Evolutionary conservation across 2,797 vertebrate genomes (phyloP).

Genomic region (Zalophus californianus): DNA sequence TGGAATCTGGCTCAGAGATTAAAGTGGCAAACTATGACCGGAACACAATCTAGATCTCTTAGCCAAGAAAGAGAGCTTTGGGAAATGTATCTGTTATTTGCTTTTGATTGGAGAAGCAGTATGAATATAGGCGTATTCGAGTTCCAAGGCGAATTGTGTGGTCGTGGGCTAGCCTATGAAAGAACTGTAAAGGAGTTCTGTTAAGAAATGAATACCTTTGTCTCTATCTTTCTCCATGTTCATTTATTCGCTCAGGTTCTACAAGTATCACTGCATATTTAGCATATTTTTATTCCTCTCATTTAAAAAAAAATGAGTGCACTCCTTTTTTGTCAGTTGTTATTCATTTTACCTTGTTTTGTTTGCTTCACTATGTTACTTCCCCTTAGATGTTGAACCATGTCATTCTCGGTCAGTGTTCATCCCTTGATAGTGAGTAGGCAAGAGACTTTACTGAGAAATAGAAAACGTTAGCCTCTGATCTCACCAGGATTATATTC

Average conservation of each 20-base stretch:
- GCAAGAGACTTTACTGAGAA: constrained; percentile 89
- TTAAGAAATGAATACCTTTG: not conserved
- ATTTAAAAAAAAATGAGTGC: constrained; percentile 83
- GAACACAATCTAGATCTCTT: constrained; percentile 48
- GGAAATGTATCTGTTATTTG: constrained; percentile 36
- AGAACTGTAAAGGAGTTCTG: not conserved
- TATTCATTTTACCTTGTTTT: constrained; percentile 87
- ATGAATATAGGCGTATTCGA: not conserved
- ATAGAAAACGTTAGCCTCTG: constrained; percentile 89
- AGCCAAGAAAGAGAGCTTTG: constrained; percentile 16
- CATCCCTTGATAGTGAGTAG: constrained; percentile 84
- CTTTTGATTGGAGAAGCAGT: constrained; percentile 42
- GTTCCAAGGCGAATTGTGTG: not conserved
- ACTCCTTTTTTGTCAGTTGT: constrained; percentile 87
- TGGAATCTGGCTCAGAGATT: not conserved
- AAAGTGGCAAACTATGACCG: constrained; percentile 37
- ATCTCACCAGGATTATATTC: constrained; percentile 89
- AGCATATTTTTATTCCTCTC: constrained; percentile 86
- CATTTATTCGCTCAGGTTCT: constrained; percentile 84
- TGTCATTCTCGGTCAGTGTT: constrained; percentile 86
- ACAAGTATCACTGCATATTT: constrained; percentile 81
- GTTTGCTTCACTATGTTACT: constrained; percentile 86
- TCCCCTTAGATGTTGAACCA: constrained; percentile 85
- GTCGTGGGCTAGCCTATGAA: not conserved
- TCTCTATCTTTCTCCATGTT: constrained; percentile 48